phyloP scores from a whole-genome alignment of 1,140 invertebrate genomes.

The Diploscapter pachys region DNA sequence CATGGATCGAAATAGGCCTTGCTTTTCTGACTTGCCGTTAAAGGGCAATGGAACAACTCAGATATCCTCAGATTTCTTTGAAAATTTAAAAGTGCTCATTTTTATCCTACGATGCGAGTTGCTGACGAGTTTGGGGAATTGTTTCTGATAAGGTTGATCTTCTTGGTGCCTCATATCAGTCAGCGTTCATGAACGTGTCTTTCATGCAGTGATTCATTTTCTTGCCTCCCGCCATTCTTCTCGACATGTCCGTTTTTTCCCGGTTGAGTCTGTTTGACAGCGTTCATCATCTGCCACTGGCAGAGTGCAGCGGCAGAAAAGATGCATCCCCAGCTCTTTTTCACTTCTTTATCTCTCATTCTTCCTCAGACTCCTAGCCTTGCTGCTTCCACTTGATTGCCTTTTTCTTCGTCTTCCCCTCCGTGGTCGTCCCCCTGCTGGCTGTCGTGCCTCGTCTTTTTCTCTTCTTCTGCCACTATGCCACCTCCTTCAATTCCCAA shows the following conservation, averaged over 20 bases:
- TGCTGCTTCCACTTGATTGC: conserved; percentile 9
- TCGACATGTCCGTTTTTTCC: background rate
- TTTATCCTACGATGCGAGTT: too few species aligned
- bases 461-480: conserved; percentile 2
- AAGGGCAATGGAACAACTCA: too few species aligned
- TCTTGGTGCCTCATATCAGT: too few species aligned
- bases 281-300: too few species aligned
- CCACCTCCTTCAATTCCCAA: background rate
- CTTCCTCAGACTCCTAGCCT: conserved; percentile 15
- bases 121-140: too few species aligned
- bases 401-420: conserved; percentile 7
- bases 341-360: background rate
- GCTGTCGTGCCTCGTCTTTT: conserved; percentile 8
- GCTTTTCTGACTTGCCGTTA: too few species aligned
- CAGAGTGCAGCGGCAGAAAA: too few species aligned
- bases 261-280: background rate
- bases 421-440: background rate
- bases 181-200: background rate
- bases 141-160: too few species aligned
- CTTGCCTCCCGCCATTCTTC: background rate
- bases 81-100: too few species aligned
- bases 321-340: background rate
- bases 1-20: too few species aligned
- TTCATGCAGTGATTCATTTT: background rate
- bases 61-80: too few species aligned